Evolutionary conservation across 1,140 invertebrate genomes (phyloP), one percentile per base, ranked within the genome.

Genomic region (Bombus pascuorum): DNA sequence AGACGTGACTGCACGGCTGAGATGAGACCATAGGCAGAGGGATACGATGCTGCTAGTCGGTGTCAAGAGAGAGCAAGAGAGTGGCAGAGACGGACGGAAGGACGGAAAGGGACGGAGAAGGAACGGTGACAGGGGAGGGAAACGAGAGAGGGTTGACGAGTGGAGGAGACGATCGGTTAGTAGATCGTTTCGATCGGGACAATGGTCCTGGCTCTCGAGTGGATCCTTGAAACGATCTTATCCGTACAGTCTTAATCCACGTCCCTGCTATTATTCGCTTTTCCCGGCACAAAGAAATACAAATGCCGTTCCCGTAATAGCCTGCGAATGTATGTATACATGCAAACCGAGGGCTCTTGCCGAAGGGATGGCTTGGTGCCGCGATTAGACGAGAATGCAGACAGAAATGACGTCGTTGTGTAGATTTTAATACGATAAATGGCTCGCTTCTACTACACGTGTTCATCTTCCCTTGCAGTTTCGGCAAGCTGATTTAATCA

Each of bases 101-200:
- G 79, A 66, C 84, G 74, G 82, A 66, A 68, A 72, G 79, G 81
- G 71, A 42, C 6, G 85, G 88, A 89, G 86, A 72, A 85, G 89
- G 86, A 25, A 75, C 42, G 22, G 15, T 10, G 85, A 80, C 57
- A 82, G 82, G 85, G 86, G 77, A 86, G 89, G 79, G 62, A 68
- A 77, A 42, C 72, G 88, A 59, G 84, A 88, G 83, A 75, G 89
- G 85, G 87, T 86, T 88, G 87, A 91, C 87, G 91, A 80, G 83
- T 82, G 83, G 83, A 82, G 89, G 91, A 89, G 86, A 87, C 90
- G 89, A 92, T 92, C 90, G 91, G 92, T 90, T 89, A 86, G 87
- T 88, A 86, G 87, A 89, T 89, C 88, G 81, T 86, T 89, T 89
- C 88, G 81, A 89, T 89, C 87, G 87, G 87, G 83, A 89, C 85